Percentiles rank a stretch among this genome's conserved stretches.
phyloP scores from a whole-genome alignment of 2,888 invertebrate genomes.

The Nemotelus pantherinus region DNA sequence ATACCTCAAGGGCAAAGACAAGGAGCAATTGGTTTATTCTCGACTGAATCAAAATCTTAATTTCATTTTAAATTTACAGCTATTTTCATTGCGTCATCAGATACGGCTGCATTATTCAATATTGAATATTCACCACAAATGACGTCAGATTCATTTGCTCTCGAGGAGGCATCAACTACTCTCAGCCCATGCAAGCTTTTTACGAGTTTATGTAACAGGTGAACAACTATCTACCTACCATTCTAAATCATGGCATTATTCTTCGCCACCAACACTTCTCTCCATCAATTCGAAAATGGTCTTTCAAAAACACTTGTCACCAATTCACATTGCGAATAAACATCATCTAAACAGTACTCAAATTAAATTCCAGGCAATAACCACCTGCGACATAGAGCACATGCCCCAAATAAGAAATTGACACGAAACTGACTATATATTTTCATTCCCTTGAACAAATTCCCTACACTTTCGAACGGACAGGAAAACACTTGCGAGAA shows the following conservation, averaged over 20 bases:
- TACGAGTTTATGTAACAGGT: constrained; percentile 18
- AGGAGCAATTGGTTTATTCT: too few species aligned
- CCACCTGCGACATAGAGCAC: constrained; percentile 29
- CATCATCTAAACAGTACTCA: constrained; percentile 3
- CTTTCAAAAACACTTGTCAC: not conserved
- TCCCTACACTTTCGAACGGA: not conserved
- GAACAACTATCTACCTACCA: constrained; percentile 17
- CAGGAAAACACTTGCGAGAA: not conserved
- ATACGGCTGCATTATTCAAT: too few species aligned
- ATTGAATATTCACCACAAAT: too few species aligned
- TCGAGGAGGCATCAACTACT: too few species aligned
- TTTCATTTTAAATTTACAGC: too few species aligned
- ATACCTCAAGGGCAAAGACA: too few species aligned
- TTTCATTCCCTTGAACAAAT: not conserved
- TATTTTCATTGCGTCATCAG: too few species aligned
- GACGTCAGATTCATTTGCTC: too few species aligned
- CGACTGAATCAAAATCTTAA: too few species aligned
- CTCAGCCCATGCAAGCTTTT: not conserved
- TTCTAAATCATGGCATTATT: constrained; percentile 25
- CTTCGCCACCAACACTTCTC: not conserved
- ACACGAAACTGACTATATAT: not conserved
- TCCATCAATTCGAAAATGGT: not conserved
- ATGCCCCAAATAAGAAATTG: constrained; percentile 20
- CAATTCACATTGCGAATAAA: not conserved
- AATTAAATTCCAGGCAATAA: constrained; percentile 6